Evolutionary conservation across 2,888 invertebrate genomes (phyloP).

Genomic region (Lasioglossum malachurum): DNA sequence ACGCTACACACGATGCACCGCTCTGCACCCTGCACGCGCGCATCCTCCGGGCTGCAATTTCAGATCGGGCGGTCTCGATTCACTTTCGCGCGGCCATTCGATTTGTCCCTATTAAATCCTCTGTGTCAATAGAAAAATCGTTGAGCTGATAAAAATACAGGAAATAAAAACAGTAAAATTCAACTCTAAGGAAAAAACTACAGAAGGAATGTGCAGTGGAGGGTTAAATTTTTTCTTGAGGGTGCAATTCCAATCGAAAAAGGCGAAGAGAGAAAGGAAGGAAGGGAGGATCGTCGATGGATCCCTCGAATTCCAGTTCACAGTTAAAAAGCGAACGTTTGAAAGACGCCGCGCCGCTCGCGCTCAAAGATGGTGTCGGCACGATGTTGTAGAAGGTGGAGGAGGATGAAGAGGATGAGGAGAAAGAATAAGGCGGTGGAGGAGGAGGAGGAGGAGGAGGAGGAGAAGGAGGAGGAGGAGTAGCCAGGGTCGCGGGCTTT

Average conservation of each 20-base stretch:
- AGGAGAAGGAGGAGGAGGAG: slow-evolving; percentile 8
- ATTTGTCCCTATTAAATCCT: not conserved
- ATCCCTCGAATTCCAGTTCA: slow-evolving; percentile 10
- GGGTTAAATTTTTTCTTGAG: not conserved
- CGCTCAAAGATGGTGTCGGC: slow-evolving; percentile 32
- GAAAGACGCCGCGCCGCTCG: slow-evolving; percentile 4
- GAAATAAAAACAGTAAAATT: too few species aligned
- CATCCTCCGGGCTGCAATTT: slow-evolving; percentile 59
- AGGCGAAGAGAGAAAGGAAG: not conserved
- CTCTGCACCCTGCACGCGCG: slow-evolving; percentile 31
- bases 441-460: not conserved
- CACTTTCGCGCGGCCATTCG: slow-evolving; percentile 54
- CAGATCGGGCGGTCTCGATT: slow-evolving; percentile 47
- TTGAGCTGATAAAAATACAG: too few species aligned
- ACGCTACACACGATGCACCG: slow-evolving; percentile 51
- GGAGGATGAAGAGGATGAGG: not conserved
- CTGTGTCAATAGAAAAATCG: too few species aligned
- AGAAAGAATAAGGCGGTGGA: not conserved
- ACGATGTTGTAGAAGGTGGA: not conserved
- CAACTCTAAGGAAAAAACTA: not conserved
- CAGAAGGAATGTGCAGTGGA: not conserved
- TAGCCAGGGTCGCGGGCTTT: slow-evolving; percentile 69
- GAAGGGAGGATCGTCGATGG: not conserved
- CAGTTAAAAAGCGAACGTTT: slow-evolving; percentile 8
- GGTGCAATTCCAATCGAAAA: not conserved